Conservation (phyloP, 2,113 vertebrate genomes). For the Clarias gariepinus region DNA sequence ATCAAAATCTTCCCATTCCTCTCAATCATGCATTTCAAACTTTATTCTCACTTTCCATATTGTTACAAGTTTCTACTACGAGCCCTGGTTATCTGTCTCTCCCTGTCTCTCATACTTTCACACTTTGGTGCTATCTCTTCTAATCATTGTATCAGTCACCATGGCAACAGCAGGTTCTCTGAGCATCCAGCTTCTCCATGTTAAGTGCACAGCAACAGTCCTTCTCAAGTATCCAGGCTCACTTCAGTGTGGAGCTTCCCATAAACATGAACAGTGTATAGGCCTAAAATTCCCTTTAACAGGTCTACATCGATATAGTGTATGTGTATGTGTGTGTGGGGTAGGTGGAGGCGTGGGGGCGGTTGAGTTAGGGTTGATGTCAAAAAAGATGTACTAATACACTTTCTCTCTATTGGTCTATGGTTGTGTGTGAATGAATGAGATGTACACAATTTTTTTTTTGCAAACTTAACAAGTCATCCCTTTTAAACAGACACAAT, state of each 20-base stretch:
- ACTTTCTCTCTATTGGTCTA: too few species aligned
- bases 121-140: conserved; percentile 20
- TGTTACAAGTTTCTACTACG: conserved; percentile 1
- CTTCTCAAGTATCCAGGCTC: background rate
- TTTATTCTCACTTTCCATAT: conserved; percentile 34
- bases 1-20: background rate
- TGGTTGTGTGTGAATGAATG: background rate
- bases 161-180: conserved; percentile 44
- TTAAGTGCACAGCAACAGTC: conserved; percentile 27
- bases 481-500: background rate
- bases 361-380: too few species aligned
- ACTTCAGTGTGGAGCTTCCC: conserved; percentile 3
- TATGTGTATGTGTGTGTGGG: background rate
- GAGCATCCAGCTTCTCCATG: conserved; percentile 15
- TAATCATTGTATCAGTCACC: conserved; percentile 47
- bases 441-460: too few species aligned
- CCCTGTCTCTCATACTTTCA: conserved; percentile 9
- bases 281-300: background rate
- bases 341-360: background rate
- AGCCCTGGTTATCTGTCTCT: background rate
- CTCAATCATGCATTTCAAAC: conserved; percentile 28
- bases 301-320: background rate
- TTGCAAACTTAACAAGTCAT: too few species aligned
- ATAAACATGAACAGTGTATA: background rate
- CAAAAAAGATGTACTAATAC: too few species aligned